Percentiles rank a stretch among this genome's conserved stretches.
These are phyloP conservation scores for Pocillopora grandis DNA, from an alignment of 92 coral and sea anemone species.

Conservation along the genomic window DNA sequence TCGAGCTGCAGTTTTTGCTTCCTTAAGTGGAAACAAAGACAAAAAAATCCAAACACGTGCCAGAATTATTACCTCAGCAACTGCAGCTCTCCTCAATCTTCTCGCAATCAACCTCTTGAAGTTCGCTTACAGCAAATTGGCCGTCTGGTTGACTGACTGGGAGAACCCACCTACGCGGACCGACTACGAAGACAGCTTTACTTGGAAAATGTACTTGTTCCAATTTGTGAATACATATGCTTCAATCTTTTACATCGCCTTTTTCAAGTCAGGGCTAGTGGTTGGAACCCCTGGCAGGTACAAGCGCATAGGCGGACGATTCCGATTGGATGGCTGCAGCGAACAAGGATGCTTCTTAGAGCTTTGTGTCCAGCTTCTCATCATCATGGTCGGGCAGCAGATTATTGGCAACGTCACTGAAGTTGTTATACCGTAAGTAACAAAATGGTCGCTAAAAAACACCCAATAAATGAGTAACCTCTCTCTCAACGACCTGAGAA, in stretches of 20 bases:
- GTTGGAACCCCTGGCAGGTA: conserved; percentile 91
- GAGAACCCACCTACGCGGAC: conserved; percentile 97
- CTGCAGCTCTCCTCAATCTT: conserved; percentile 92
- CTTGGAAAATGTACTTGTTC: conserved; percentile 93
- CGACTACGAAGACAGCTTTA: conserved; percentile 94
- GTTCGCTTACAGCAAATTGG: conserved; percentile 80
- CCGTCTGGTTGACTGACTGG: conserved; percentile 98
- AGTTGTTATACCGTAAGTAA: conserved; percentile 92
- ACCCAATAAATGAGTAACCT: neutral
- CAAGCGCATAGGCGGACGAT: conserved; percentile 61
- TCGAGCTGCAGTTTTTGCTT: conserved; percentile 92
- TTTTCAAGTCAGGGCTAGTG: conserved; percentile 87
- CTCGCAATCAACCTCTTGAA: conserved; percentile 90
- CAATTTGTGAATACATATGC: conserved; percentile 99
- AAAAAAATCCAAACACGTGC: conserved; percentile 62
- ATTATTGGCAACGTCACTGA: conserved; percentile 93
- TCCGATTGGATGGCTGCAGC: conserved; percentile 92
- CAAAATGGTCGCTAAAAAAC: neutral
- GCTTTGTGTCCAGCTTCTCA: conserved; percentile 87
- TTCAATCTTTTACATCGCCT: conserved; percentile 96
- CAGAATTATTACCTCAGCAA: conserved; percentile 80
- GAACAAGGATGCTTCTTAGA: conserved; percentile 97
- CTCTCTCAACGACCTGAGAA: neutral
- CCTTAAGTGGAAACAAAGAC: conserved; percentile 70
- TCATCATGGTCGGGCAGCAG: conserved; percentile 99